Evolutionary conservation across 1,140 invertebrate genomes (phyloP).

Genomic region (Heliconius congener): DNA sequence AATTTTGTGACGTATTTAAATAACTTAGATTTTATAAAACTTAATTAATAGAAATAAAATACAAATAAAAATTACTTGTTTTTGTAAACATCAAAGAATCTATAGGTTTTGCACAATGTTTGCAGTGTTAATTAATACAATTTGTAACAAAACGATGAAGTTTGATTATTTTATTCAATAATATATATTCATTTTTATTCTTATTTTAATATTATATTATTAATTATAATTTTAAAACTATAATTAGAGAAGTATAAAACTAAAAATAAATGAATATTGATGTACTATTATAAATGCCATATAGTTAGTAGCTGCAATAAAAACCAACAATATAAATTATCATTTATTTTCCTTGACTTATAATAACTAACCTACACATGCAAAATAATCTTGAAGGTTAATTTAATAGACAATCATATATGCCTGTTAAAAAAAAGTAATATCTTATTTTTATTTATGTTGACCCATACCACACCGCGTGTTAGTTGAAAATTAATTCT

Average conservation of each 20-base stretch:
- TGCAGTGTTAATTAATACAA: background rate
- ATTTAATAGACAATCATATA: background rate
- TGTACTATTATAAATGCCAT: background rate
- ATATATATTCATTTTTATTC: too few species aligned
- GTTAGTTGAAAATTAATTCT: background rate
- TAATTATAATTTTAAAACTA: background rate
- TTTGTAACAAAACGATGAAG: background rate
- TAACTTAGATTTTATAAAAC: background rate
- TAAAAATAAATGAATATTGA: background rate
- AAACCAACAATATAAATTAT: background rate
- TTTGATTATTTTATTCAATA: background rate
- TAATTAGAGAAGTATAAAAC: background rate
- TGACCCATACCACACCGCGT: background rate
- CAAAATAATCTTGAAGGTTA: background rate
- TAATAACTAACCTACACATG: background rate
- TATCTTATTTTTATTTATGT: background rate
- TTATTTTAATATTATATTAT: too few species aligned
- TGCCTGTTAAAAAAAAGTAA: background rate
- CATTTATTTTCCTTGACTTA: background rate
- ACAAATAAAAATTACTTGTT: background rate
- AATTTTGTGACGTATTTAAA: background rate
- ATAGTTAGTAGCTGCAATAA: background rate
- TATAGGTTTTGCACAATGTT: background rate
- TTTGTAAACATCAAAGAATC: background rate
- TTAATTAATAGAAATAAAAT: background rate